Conservation (phyloP, 2,113 vertebrate species). For the Crocuta crocuta region DNA sequence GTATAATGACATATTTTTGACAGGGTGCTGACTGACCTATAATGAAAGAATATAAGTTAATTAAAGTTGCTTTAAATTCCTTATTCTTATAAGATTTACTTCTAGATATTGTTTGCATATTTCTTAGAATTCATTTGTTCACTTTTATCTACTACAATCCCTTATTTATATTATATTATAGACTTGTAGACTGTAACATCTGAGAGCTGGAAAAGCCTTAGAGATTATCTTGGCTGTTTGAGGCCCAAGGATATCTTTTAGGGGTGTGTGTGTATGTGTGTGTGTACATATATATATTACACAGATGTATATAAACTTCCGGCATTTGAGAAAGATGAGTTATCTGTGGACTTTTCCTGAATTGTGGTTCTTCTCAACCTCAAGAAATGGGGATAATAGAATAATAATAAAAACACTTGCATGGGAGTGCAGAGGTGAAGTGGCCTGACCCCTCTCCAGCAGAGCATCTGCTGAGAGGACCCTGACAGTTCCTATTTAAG, state of each 20-base stretch:
- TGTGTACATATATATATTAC: too few relatives aligned
- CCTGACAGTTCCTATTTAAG: neutral
- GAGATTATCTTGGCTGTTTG: neutral
- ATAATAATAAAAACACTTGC: neutral
- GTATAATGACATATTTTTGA: neutral
- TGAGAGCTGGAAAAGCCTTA: neutral
- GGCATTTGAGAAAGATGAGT: neutral
- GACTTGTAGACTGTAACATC: neutral
- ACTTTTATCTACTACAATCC: neutral
- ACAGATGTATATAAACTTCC: neutral
- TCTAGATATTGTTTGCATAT: neutral
- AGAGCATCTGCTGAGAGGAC: neutral
- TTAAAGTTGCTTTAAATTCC: neutral
- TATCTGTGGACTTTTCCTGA: neutral
- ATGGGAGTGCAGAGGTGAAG: neutral
- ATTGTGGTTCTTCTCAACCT: neutral
- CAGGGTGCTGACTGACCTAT: neutral
- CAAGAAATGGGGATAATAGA: neutral
- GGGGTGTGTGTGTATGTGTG: too few relatives aligned
- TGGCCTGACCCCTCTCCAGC: neutral
- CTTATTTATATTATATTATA: neutral
- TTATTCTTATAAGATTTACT: neutral
- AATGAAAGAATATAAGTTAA: neutral
- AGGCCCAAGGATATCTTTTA: neutral
- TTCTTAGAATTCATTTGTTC: neutral